A percentile compares a stretch with the other conserved stretches of the same genome.
These are phyloP conservation scores for Phenganax subtilis DNA, from an alignment of 92 coral and sea anemone genomes.

Conservation along the genomic window DNA sequence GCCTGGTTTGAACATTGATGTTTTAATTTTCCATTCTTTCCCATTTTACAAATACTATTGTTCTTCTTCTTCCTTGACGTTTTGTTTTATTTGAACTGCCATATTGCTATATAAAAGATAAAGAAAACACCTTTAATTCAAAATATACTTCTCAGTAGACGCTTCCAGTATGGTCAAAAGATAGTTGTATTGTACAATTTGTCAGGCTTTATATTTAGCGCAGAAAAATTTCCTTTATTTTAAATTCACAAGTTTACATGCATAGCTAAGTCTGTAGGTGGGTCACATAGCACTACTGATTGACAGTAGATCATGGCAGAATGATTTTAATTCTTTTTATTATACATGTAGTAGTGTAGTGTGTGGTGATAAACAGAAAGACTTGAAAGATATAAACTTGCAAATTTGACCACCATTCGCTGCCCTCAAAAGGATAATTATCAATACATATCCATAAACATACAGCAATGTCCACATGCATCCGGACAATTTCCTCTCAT, in stretches of 20 bases:
- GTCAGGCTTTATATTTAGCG: neutral
- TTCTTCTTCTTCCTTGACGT: neutral
- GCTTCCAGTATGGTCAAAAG: neutral
- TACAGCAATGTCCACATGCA: conserved; percentile 40
- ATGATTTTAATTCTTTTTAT: too few relatives aligned
- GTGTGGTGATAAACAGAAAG: too few relatives aligned
- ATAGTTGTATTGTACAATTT: neutral
- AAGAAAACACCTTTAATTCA: neutral
- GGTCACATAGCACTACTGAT: too few relatives aligned
- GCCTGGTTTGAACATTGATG: neutral
- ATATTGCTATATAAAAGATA: neutral
- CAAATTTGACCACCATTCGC: too few relatives aligned
- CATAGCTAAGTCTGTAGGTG: too few relatives aligned
- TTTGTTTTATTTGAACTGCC: conserved; percentile 3
- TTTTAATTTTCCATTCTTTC: neutral
- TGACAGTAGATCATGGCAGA: too few relatives aligned
- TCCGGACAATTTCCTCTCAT: conserved; percentile 37
- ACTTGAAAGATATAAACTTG: too few relatives aligned
- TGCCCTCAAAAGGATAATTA: neutral
- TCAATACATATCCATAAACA: conserved; percentile 22
- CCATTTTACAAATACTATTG: neutral
- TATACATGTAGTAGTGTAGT: too few relatives aligned
- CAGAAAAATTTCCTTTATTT: too few relatives aligned
- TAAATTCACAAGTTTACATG: too few relatives aligned
- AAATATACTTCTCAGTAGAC: neutral